These are phyloP conservation scores for Drosophila anomelani DNA, from an alignment of 2,888 invertebrate species.

Conservation along the genomic window DNA sequence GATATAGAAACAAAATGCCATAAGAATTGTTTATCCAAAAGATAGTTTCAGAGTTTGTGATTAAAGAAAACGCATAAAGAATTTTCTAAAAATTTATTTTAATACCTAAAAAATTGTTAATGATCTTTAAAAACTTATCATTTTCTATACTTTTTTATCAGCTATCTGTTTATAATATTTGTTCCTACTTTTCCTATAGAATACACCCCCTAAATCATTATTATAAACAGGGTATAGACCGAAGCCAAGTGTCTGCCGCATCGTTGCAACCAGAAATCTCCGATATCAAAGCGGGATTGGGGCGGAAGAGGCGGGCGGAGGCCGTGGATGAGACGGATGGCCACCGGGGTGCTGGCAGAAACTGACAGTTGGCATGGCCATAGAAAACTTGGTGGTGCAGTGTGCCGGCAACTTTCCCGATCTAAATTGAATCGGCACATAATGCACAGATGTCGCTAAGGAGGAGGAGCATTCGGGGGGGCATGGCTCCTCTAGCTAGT, in stretches of 20 bases:
- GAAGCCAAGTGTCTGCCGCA: constrained; percentile 30
- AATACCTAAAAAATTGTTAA: no score
- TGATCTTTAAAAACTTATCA: background rate
- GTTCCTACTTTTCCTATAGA: no score
- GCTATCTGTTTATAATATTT: background rate
- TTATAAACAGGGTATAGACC: constrained; percentile 5
- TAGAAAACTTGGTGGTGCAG: constrained; percentile 39
- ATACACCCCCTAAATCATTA: background rate
- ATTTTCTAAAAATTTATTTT: background rate
- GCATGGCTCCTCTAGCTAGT: background rate
- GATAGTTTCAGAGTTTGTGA: background rate
- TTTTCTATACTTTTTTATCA: background rate
- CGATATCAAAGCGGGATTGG: constrained; percentile 35
- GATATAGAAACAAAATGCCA: background rate
- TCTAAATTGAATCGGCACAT: constrained; percentile 45
- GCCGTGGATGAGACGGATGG: constrained; percentile 7
- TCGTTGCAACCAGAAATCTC: constrained; percentile 44
- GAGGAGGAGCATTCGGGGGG: background rate
- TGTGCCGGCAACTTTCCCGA: constrained; percentile 40
- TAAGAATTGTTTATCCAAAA: background rate
- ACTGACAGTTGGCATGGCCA: constrained; percentile 41
- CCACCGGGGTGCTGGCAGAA: constrained; percentile 35
- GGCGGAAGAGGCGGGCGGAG: background rate
- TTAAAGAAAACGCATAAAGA: background rate
- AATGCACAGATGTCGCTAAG: constrained; percentile 63